A percentile compares a stretch with the other conserved stretches of the same genome.
These are phyloP conservation scores for Psilanteris sp. DNA, from an alignment of 1,140 invertebrate genomes.

Conservation along the genomic window DNA sequence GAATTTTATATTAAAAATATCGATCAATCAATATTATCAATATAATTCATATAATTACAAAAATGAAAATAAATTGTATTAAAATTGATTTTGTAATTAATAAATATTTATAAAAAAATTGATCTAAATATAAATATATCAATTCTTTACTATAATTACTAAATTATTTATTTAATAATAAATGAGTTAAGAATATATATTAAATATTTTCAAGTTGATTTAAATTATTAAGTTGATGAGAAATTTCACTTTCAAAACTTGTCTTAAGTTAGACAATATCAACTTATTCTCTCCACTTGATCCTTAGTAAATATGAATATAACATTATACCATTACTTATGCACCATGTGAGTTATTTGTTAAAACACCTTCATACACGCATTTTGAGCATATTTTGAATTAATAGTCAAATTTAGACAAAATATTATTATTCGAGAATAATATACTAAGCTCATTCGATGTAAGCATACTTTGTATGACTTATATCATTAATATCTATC, in stretches of 20 bases:
- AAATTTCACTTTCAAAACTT: neutral
- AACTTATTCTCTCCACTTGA: slow-evolving; percentile 6
- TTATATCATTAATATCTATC: neutral
- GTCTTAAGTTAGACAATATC: neutral
- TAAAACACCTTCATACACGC: slow-evolving; percentile 31
- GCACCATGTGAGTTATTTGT: slow-evolving; percentile 36
- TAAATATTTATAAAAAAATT: too few relatives aligned
- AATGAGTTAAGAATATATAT: too few relatives aligned
- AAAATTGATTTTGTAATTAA: too few relatives aligned
- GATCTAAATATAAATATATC: too few relatives aligned
- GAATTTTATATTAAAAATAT: too few relatives aligned
- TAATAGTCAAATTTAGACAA: slow-evolving; percentile 42
- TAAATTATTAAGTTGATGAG: neutral
- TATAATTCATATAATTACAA: too few relatives aligned
- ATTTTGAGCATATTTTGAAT: slow-evolving; percentile 34
- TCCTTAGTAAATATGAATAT: slow-evolving; percentile 13
- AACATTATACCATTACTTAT: slow-evolving; percentile 23
- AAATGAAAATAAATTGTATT: too few relatives aligned
- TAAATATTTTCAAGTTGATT: too few relatives aligned
- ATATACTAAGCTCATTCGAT: slow-evolving; percentile 44
- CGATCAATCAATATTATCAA: too few relatives aligned
- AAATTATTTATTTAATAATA: too few relatives aligned
- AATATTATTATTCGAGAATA: slow-evolving; percentile 44
- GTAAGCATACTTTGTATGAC: slow-evolving; percentile 38
- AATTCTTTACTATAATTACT: too few relatives aligned